Base-by-base conservation (phyloP, 2,888 invertebrate genomes). In the Phyto melanocephala region DNA sequence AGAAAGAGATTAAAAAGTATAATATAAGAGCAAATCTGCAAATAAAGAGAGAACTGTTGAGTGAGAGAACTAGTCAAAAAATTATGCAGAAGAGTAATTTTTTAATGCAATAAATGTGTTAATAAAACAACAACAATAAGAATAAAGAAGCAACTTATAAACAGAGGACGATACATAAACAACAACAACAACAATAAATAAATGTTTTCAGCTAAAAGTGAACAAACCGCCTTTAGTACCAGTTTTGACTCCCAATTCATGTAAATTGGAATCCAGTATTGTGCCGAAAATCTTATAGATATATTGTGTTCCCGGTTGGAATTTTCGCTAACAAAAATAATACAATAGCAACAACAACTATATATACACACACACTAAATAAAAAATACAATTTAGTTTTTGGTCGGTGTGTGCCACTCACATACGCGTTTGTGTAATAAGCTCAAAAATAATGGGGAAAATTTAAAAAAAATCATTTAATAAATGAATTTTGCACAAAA, bases 191-290 rank as follows among this genome's bases (percentile, higher is more conserved):
- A 3, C 65, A 62, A 71, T 47, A 79, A 47, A 70, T 68, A 62
- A 70, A 56, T 60, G 82, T 71, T 71, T 82, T 79, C 79, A 82
- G 82, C 82, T 67, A 47, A 82, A 82, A 75, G 77, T 67, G 67
- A 77, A 79, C 75, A 78, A 77, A 75, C 81, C 74, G 78, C 81
- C 81, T 72, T 77, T 62, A 79, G 75, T 82, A 82, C 79, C 82
- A 83, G 81, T 83, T 83, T 80, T 79, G 70, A 80, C 81, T 81
- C 83, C 81, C 81, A 81, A 80, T 80, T 84, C 83, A 83, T 84
- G 84, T 83, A 85, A 85, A 85, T 81, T 85, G 84, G 83, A 84
- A 84, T 85, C 85, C 80, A 85, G 85, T 85, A 84, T 84, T 80
- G 80, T 82, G 83, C 83, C 83, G 85, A 84, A 85, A 85, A 86